Base-by-base conservation (phyloP, 2,797 vertebrate species). In the Acanthopagrus latus region DNA sequence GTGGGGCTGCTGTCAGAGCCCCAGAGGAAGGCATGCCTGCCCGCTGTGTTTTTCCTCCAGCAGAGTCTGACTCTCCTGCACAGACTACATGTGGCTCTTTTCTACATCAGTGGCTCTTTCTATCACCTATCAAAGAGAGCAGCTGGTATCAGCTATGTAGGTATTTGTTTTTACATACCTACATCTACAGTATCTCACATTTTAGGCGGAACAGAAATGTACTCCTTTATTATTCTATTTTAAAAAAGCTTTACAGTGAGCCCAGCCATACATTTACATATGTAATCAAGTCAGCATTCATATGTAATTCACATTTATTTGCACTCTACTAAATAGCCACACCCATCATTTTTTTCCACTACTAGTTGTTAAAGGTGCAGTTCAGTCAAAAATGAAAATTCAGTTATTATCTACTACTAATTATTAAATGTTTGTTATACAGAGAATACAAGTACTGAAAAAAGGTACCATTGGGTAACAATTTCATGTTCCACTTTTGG, bases 121-220 rank as follows among this genome's bases (percentile, higher is more conserved):
- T 98, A 99, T 63, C 97, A 99, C 83, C 83, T 99, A 21, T 95
- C 96, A 58, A 98, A 97, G 91, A 95, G 98, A 87, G 73, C 93
- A 3, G 48, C 96, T 0, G 95, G 96, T 0, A 92, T 99, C 89
- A 90, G 90, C 0, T 98, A 98, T 0, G 98, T 99, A 88, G 91
- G 98, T 96, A 7, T 9, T 21, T 7, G 59, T n/a, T 16, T 57
- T 56, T 16, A 54, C 2, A 13, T 25, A 5, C 16, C n/a, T 5
- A 46, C 0, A 18, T 46, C 14, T 14, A 43, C 41, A 11, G 41
- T 13, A 14, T 46, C 7, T 38, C 10, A 21, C 21, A 25, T 21
- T 21, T 13, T 13, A 9, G 48, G 52, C 25, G 41, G 14, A 66
- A 14, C 21, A 38, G 13, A 41, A 18, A 55, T 18, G 25, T 7